Conservation (phyloP, 2,797 vertebrate genomes). For the Synaphobranchus kaupii region DNA sequence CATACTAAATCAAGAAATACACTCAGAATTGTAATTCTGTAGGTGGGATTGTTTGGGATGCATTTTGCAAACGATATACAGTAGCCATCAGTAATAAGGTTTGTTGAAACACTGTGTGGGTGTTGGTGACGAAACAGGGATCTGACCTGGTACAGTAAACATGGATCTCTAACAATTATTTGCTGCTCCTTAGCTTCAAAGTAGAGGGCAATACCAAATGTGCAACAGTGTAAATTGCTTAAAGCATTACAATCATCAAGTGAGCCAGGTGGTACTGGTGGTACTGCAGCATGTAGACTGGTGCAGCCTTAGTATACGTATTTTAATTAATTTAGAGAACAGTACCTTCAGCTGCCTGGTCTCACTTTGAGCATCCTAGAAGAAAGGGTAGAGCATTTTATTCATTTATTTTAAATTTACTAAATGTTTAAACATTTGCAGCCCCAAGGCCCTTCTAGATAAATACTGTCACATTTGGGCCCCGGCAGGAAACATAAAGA, state of each 20-base stretch:
- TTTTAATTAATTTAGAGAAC: neutral
- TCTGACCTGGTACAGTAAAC: neutral
- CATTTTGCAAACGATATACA: too few species aligned
- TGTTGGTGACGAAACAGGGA: neutral
- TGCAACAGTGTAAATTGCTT: neutral
- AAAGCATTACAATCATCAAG: neutral
- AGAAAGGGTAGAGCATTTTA: neutral
- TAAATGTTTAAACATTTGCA: neutral
- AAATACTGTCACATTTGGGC: neutral
- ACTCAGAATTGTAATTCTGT: too few species aligned
- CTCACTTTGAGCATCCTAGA: neutral
- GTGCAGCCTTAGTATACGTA: neutral
- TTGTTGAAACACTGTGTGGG: neutral
- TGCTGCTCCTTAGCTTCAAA: neutral
- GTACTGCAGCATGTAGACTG: neutral
- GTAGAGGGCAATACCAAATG: neutral
- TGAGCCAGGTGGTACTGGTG: neutral
- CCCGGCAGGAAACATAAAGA: neutral
- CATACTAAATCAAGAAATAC: too few species aligned
- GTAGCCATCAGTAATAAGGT: too few species aligned
- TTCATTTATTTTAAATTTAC: neutral
- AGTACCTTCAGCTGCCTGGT: slow-evolving; percentile 10
- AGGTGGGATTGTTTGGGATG: too few species aligned
- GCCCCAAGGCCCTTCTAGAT: too few species aligned
- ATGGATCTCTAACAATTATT: neutral